Evolutionary conservation across 2,797 vertebrate genomes (phyloP).

Genomic region (Tympanoctomys barrerae): DNA sequence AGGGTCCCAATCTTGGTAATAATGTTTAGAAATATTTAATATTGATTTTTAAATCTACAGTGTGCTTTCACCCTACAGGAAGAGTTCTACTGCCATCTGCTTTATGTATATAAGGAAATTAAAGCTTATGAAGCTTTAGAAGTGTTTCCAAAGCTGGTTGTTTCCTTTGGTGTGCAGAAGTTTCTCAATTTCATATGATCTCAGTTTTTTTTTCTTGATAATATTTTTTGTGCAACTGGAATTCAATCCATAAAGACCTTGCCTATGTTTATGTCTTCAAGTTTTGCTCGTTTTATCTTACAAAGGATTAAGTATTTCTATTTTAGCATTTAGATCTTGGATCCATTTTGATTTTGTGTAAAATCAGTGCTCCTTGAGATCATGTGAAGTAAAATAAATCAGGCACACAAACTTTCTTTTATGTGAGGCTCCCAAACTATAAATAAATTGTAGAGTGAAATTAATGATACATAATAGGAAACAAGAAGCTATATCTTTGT

Average conservation of each 20-base stretch:
- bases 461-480: not conserved
- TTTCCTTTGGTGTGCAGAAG: not conserved
- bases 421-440: not conserved
- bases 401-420: not conserved
- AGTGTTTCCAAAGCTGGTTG: not conserved
- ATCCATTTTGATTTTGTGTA: not conserved
- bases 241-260: not conserved
- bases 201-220: not conserved
- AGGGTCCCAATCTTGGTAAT: not conserved
- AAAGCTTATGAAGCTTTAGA: not conserved
- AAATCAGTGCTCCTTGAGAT: not conserved
- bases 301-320: not conserved
- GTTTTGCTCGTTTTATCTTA: not conserved
- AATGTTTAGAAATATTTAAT: not conserved
- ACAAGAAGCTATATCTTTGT: not conserved
- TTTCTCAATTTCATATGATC: not conserved
- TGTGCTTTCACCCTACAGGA: not conserved
- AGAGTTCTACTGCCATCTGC: not conserved
- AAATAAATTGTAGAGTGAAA: not conserved
- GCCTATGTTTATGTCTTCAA: not conserved
- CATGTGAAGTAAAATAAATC: not conserved
- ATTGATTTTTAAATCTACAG: not conserved
- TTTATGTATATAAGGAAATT: not conserved
- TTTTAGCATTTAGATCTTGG: not conserved
- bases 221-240: not conserved